Evolutionary conservation across 2,797 vertebrate genomes (phyloP).

Genomic region (Neostethus bicornis): DNA sequence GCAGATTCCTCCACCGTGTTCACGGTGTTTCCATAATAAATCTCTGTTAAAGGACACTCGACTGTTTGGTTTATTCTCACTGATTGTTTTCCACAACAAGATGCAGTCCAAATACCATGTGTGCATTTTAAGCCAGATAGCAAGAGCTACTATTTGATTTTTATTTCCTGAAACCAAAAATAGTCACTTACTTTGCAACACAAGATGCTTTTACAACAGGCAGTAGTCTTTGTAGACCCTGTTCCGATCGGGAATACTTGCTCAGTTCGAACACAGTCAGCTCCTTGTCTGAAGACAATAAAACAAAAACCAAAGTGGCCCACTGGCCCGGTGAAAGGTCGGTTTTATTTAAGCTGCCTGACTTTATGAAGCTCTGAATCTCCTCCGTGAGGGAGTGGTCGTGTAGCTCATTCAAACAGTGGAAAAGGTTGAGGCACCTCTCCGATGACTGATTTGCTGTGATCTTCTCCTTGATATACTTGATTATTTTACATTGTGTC

Average conservation of each 20-base stretch:
- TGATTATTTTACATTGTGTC: conserved; percentile 47
- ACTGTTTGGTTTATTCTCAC: too few species aligned
- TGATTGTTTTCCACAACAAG: too few species aligned
- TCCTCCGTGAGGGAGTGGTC: conserved; percentile 64
- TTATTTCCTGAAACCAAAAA: background rate
- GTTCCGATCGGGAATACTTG: conserved; percentile 63
- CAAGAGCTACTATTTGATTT: too few species aligned
- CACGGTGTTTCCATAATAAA: too few species aligned
- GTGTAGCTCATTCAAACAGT: conserved; percentile 70
- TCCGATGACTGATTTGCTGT: conserved; percentile 40
- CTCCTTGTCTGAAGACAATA: conserved; percentile 69
- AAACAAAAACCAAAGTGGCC: conserved; percentile 65
- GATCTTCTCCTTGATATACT: conserved; percentile 69
- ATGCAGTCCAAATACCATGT: too few species aligned
- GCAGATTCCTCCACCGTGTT: too few species aligned
- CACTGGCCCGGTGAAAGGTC: conserved; percentile 65
- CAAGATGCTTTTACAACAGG: conserved; percentile 65
- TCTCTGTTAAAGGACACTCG: too few species aligned
- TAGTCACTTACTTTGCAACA: conserved; percentile 58
- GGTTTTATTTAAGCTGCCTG: conserved; percentile 38
- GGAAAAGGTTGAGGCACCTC: conserved; percentile 68
- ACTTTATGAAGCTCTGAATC: conserved; percentile 59
- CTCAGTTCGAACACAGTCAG: conserved; percentile 62
- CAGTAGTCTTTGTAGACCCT: conserved; percentile 62
- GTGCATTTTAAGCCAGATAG: too few species aligned